A percentile compares a stretch with the other conserved stretches of the same genome.
Evolutionary conservation across 2,888 invertebrate genomes (phyloP).

Genomic region (Phragmatobia fuliginosa): DNA sequence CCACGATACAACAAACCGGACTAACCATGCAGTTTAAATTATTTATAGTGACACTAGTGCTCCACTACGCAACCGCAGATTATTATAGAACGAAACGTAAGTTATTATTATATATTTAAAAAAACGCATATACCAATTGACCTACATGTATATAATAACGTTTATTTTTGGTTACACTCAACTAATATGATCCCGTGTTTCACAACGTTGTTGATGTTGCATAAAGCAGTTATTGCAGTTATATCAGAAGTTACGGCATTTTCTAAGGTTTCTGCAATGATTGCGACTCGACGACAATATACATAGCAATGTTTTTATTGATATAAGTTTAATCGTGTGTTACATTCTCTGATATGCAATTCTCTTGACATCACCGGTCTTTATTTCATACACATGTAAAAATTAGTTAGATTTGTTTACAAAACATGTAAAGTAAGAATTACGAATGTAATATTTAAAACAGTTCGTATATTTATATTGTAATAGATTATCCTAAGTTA

Average conservation of each 20-base stretch:
- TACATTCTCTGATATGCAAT: constrained; percentile 15
- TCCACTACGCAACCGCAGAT: constrained; percentile 70
- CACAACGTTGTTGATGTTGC: constrained; percentile 56
- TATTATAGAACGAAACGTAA: constrained; percentile 82
- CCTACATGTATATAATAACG: constrained; percentile 35
- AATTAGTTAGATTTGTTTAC: constrained; percentile 33
- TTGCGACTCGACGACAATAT: constrained; percentile 25
- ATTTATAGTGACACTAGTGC: constrained; percentile 76
- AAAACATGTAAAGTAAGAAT: constrained; percentile 36
- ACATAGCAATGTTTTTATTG: constrained; percentile 17
- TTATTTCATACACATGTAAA: constrained; percentile 35
- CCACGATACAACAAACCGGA: constrained; percentile 45
- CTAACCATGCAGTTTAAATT: constrained; percentile 76
- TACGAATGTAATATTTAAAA: neutral
- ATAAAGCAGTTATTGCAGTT: constrained; percentile 58
- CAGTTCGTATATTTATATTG: neutral
- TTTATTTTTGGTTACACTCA: constrained; percentile 52
- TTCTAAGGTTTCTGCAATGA: constrained; percentile 35
- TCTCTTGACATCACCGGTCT: constrained; percentile 31
- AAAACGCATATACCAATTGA: constrained; percentile 13
- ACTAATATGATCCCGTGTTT: constrained; percentile 44
- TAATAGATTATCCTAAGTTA: too few relatives aligned
- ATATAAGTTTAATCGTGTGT: constrained; percentile 19
- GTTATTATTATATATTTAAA: constrained; percentile 57
- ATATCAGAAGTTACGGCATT: constrained; percentile 54